A percentile compares a stretch with the other conserved stretches of the same genome.
Conservation (phyloP, 2,797 vertebrate genomes). For the Ibycter americanus region DNA sequence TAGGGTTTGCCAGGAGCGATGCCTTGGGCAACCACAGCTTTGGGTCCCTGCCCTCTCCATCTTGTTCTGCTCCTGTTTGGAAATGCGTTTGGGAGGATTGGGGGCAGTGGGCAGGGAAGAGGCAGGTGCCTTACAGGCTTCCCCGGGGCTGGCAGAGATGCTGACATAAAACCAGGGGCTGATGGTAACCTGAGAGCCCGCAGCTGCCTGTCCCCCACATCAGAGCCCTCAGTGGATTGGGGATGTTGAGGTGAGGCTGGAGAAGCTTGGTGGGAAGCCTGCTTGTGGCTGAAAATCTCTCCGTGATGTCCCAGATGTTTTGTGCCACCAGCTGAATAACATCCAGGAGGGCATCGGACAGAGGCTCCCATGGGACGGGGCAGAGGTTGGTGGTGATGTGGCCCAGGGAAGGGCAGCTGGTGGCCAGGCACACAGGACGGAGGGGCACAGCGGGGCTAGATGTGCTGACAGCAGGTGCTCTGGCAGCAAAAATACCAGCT, state of each 20-base stretch:
- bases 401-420: not conserved
- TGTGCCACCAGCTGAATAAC: accelerated
- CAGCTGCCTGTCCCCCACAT: not conserved
- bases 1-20: accelerated
- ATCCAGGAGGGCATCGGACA: accelerated
- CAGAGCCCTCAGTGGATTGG: accelerated
- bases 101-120: not conserved
- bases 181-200: not conserved
- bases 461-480: not conserved
- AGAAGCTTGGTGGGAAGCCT: not conserved
- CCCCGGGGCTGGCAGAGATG: not conserved
- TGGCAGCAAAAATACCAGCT: not conserved
- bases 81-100: not conserved
- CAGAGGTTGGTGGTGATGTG: not conserved
- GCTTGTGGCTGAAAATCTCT: not conserved
- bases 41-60: not conserved
- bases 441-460: not conserved
- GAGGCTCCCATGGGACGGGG: not conserved
- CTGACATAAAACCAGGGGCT: not conserved
- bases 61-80: not conserved
- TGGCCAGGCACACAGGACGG: not conserved
- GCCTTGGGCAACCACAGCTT: not conserved
- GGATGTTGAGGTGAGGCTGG: not conserved
- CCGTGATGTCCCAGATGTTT: not conserved
- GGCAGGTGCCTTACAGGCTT: not conserved